Evolutionary conservation across 2,888 invertebrate genomes (phyloP).

Genomic region (Ornithoptera alexandrae): DNA sequence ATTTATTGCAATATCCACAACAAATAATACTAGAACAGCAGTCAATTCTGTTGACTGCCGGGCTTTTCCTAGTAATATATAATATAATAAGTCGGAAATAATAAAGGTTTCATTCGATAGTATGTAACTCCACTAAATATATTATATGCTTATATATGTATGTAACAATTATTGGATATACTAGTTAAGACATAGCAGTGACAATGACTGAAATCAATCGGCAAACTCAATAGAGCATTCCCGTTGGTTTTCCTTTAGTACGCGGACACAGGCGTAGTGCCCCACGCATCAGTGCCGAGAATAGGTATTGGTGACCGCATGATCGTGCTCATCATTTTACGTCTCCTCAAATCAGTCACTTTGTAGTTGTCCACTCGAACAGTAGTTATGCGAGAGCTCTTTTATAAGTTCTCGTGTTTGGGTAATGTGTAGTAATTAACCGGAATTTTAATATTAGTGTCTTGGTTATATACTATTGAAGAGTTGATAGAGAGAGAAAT

Average conservation of each 20-base stretch:
- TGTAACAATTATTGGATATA: not conserved
- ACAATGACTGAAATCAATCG: not conserved
- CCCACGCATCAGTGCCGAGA: constrained; percentile 34
- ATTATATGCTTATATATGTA: not conserved
- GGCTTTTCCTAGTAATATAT: too few species aligned
- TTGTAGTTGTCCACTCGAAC: constrained; percentile 45
- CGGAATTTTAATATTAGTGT: not conserved
- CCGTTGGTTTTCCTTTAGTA: constrained; percentile 40
- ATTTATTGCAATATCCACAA: too few species aligned
- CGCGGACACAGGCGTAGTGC: constrained; percentile 10
- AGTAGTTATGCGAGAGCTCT: constrained; percentile 44
- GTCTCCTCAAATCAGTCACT: constrained; percentile 57
- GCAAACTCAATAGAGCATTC: constrained; percentile 39
- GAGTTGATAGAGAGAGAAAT: not conserved
- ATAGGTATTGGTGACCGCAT: constrained; percentile 39
- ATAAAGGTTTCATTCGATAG: too few species aligned
- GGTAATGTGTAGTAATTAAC: constrained; percentile 37
- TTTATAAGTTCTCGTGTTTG: constrained; percentile 43
- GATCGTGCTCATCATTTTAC: constrained; percentile 46
- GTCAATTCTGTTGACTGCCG: too few species aligned
- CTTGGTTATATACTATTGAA: not conserved
- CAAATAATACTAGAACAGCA: too few species aligned
- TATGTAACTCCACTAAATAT: too few species aligned
- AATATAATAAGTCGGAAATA: too few species aligned
- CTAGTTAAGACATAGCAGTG: not conserved